A percentile compares a stretch with the other conserved stretches of the same genome.
phyloP scores from a whole-genome alignment of 2,888 invertebrate species.

The Tiliacea aurago region DNA sequence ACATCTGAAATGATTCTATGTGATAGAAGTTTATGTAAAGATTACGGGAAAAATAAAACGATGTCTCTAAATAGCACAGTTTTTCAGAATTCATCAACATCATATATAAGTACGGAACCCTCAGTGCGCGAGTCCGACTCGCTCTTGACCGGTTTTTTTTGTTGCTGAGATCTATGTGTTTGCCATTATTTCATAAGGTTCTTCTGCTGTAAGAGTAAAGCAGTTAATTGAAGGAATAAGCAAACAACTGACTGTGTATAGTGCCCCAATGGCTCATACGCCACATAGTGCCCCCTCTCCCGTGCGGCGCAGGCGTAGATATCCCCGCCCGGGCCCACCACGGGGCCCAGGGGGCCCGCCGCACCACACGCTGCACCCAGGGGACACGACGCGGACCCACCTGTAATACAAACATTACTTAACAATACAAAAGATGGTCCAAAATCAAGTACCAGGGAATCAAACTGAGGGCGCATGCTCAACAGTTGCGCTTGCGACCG shows the following conservation, averaged over 20 bases:
- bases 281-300: slow-evolving; percentile 88
- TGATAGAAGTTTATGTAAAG: too few species aligned
- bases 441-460: not conserved
- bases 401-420: slow-evolving; percentile 57
- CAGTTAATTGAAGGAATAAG: not conserved
- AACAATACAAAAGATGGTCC: not conserved
- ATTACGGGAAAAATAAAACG: too few species aligned
- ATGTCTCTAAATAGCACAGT: too few species aligned
- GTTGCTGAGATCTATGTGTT: too few species aligned
- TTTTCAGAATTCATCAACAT: too few species aligned
- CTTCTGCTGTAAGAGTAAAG: too few species aligned
- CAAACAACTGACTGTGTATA: slow-evolving; percentile 83
- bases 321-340: slow-evolving; percentile 79
- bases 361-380: slow-evolving; percentile 79
- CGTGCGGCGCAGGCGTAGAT: slow-evolving; percentile 85
- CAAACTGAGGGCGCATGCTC: not conserved
- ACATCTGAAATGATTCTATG: too few species aligned
- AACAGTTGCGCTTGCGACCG: too few species aligned
- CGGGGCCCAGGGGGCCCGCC: slow-evolving; percentile 70
- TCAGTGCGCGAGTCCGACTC: too few species aligned
- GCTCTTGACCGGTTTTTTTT: too few species aligned
- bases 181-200: too few species aligned
- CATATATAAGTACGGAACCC: too few species aligned
- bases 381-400: slow-evolving; percentile 79
- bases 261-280: slow-evolving; percentile 88